phyloP scores from a whole-genome alignment of 2,113 vertebrate genomes.

The Caretta caretta region DNA sequence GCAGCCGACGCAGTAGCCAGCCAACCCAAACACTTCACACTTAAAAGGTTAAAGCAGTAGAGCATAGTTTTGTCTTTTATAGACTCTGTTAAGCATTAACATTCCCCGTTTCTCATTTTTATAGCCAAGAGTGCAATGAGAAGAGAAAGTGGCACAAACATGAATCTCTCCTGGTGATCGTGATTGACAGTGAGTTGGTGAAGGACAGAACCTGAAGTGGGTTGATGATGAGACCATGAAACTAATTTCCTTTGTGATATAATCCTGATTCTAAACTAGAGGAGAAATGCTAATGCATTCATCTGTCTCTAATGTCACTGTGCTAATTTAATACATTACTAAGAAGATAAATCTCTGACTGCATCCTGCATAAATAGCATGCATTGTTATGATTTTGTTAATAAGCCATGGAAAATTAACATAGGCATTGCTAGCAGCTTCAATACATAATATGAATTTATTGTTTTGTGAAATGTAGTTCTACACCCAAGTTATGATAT shows the following conservation, averaged over 20 bases:
- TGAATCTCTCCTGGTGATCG: conserved; percentile 19
- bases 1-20: not conserved
- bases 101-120: conserved; percentile 16
- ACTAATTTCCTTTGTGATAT: conserved; percentile 73
- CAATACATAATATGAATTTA: conserved; percentile 37
- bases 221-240: conserved; percentile 57
- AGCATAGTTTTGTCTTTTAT: conserved; percentile 27
- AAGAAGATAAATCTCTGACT: conserved; percentile 77
- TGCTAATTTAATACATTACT: conserved; percentile 74
- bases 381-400: conserved; percentile 72
- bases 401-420: conserved; percentile 74
- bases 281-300: conserved; percentile 64
- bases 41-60: conserved; percentile 9
- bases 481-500: conserved; percentile 41
- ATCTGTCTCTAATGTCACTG: conserved; percentile 71
- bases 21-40: not conserved
- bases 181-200: conserved; percentile 53
- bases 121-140: not conserved
- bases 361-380: conserved; percentile 57
- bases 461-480: conserved; percentile 49
- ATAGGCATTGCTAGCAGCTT: conserved; percentile 41
- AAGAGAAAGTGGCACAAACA: conserved; percentile 29
- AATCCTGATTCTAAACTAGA: conserved; percentile 69
- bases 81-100: conserved; percentile 10
- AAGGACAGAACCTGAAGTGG: conserved; percentile 63